phyloP scores from a whole-genome alignment of 2,888 invertebrate species.

The Torymus auratus region DNA sequence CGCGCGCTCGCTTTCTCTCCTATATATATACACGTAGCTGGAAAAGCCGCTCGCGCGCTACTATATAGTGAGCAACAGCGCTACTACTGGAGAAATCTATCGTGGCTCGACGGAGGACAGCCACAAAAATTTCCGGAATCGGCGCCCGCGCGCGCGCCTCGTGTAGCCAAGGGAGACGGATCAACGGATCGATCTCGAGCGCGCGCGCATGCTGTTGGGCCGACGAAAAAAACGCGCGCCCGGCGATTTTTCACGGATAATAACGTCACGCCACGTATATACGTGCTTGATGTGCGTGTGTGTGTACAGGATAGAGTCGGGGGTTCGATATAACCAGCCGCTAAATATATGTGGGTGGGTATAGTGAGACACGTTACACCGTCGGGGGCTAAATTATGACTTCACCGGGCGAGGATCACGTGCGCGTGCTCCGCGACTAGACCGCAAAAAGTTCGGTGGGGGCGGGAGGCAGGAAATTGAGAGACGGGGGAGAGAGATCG shows the following conservation, averaged over 20 bases:
- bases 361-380: too few relatives aligned
- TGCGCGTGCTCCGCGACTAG: too few relatives aligned
- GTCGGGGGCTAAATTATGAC: too few relatives aligned
- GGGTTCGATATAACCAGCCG: too few relatives aligned
- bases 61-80: too few relatives aligned
- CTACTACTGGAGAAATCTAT: too few relatives aligned
- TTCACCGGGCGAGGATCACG: too few relatives aligned
- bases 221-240: neutral
- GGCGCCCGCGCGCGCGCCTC: neutral
- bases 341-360: too few relatives aligned
- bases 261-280: slow-evolving; percentile 20
- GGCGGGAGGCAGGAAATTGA: neutral
- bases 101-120: neutral
- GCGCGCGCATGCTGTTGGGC: neutral
- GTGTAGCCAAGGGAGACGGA: slow-evolving; percentile 37
- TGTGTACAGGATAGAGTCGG: too few relatives aligned
- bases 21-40: too few relatives aligned
- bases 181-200: slow-evolving; percentile 37
- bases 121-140: neutral
- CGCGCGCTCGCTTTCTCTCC: too few relatives aligned
- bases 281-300: neutral
- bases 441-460: neutral
- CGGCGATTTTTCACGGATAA: slow-evolving; percentile 28
- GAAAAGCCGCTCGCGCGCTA: too few relatives aligned
- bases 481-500: neutral